A percentile compares a stretch with the other conserved stretches of the same genome.
Evolutionary conservation across 1,140 invertebrate species (phyloP).

Genomic region (Dendrolimus kikuchii): DNA sequence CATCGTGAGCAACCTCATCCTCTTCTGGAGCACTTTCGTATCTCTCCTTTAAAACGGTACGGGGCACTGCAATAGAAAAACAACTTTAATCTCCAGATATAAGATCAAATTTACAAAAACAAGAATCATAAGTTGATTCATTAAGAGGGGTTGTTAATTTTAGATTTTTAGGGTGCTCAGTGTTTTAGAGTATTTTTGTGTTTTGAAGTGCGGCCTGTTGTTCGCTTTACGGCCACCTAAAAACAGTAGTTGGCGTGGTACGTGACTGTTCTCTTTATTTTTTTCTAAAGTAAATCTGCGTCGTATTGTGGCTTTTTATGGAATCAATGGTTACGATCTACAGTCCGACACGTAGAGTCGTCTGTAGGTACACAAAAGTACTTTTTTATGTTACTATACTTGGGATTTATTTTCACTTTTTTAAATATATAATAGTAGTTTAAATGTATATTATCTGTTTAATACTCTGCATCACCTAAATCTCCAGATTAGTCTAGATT

Average conservation of each 20-base stretch:
- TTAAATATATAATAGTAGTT: too few species aligned
- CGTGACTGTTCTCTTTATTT: slow-evolving; percentile 24
- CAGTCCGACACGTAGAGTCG: too few species aligned
- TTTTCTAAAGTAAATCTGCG: slow-evolving; percentile 3
- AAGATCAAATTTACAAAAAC: slow-evolving; percentile 18
- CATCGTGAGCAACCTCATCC: slow-evolving; percentile 76
- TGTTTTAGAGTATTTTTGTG: slow-evolving; percentile 39
- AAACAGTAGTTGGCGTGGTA: slow-evolving; percentile 19
- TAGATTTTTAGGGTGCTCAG: slow-evolving; percentile 48
- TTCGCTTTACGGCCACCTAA: slow-evolving; percentile 15
- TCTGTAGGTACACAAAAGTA: neutral
- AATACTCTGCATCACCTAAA: too few species aligned
- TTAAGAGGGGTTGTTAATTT: slow-evolving; percentile 49
- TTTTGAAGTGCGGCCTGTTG: slow-evolving; percentile 27
- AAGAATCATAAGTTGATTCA: slow-evolving; percentile 25
- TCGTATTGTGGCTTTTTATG: neutral
- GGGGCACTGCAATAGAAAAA: slow-evolving; percentile 79
- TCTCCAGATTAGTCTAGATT: too few species aligned
- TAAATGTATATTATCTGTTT: too few species aligned
- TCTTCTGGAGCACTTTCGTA: slow-evolving; percentile 83
- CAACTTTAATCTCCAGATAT: slow-evolving; percentile 22
- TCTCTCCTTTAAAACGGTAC: slow-evolving; percentile 86
- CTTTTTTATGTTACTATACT: too few species aligned
- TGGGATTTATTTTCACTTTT: too few species aligned
- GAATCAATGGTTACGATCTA: too few species aligned